Percentiles rank a stretch among this genome's conserved stretches.
Conservation (phyloP, 2,797 vertebrate genomes). For the Pelochelys cantorii region DNA sequence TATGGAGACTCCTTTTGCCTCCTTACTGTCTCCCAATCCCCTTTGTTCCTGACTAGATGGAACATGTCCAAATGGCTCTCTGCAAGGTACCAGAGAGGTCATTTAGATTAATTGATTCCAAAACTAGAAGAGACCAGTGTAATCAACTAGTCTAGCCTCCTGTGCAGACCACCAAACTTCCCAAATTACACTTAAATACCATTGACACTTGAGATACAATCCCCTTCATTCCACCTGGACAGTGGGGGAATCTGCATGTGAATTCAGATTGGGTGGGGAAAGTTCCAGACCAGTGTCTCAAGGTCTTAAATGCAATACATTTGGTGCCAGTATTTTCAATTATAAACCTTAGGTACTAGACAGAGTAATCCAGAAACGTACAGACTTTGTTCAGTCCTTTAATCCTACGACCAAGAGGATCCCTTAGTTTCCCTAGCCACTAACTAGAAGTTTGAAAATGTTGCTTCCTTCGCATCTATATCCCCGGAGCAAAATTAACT, state of each 20-base stretch:
- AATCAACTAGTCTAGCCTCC: background rate
- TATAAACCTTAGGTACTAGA: slow-evolving; percentile 10
- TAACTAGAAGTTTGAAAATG: slow-evolving; percentile 72
- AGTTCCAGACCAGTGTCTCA: background rate
- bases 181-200: background rate
- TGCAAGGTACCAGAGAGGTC: rapidly evolving
- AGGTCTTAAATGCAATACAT: background rate
- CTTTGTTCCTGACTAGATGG: background rate
- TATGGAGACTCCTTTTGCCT: background rate
- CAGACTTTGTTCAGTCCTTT: slow-evolving; percentile 61
- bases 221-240: background rate
- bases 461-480: slow-evolving; percentile 48
- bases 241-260: background rate
- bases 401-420: slow-evolving; percentile 45
- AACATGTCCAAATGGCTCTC: rapidly evolving
- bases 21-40: background rate
- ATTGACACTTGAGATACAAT: background rate
- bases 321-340: slow-evolving; percentile 14
- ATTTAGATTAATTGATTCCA: background rate
- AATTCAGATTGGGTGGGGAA: background rate
- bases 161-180: background rate
- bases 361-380: slow-evolving; percentile 39
- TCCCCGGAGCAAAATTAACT: slow-evolving; percentile 69
- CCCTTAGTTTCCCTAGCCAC: slow-evolving; percentile 55
- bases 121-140: background rate